Evolutionary conservation across 2,888 invertebrate genomes (phyloP), one percentile per base, ranked within the genome.

Genomic region (Apocheima hispidaria): DNA sequence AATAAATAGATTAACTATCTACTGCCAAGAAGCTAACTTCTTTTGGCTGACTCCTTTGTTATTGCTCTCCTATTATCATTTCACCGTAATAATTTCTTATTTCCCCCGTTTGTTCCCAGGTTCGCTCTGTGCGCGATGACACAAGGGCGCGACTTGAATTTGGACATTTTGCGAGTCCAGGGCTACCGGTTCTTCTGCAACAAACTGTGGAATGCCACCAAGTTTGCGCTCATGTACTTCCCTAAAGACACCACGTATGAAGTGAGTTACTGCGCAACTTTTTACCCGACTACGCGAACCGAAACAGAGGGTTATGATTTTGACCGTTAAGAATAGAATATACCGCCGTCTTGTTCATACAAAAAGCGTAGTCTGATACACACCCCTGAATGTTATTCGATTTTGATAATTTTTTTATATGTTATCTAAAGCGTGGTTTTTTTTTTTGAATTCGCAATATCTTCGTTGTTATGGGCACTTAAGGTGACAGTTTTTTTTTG

Each of bases 151-250:
- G 98, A 98, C 82, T 96, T 99, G 78, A 99, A 99, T 93, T 95
- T 99, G 84, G 99, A 99, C 85, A 98, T 99, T 57, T 92, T 96
- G 66, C 95, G 99, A 60, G 97, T 99, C 12, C 98, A 97, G 81
- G 98, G 98, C 4, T 98, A 99, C 93, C 94, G 98, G 71, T 97
- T 98, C 90, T 99, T 99, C 94, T 99, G 99, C 88, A 99, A 99
- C 91, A 99, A 99, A 87, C 93, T 99, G 49, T 99, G 99, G 99
- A 99, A 99, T 91, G 99, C 99, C 0, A 96, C 97, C 21, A 98
- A 97, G 88, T 99, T 99, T 85, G 96, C 98, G 0, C 93, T 98
- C 66, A 93, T 95, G 83, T 96, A 96, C 83, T 94, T 96, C 79
- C 93, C 92, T 0, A 91, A 93, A 38, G 89, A 92, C 48, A 94